Conservation (phyloP, 2,113 vertebrate species). For the Arvicanthis niloticus region DNA sequence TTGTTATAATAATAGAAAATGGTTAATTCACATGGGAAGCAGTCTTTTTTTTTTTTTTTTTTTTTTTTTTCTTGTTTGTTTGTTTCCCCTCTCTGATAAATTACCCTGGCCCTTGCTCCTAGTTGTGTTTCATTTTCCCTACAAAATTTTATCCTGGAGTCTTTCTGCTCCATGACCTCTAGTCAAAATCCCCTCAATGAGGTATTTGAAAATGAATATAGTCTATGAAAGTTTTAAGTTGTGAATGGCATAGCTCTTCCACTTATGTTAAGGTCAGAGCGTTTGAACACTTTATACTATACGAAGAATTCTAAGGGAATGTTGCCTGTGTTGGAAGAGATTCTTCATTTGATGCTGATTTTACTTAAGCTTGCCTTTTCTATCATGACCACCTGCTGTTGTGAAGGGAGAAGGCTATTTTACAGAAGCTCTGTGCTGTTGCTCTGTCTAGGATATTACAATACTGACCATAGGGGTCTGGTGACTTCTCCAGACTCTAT, state of each 20-base stretch:
- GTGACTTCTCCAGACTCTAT: neutral
- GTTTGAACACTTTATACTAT: neutral
- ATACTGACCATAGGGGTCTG: neutral
- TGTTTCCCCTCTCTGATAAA: neutral
- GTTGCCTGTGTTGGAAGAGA: neutral
- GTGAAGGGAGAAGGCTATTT: neutral
- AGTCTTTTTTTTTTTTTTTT: neutral
- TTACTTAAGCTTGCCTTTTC: constrained; percentile 11
- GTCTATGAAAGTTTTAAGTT: neutral
- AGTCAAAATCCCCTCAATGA: neutral
- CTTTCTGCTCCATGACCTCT: neutral
- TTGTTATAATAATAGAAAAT: neutral
- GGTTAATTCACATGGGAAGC: neutral
- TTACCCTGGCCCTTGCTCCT: neutral
- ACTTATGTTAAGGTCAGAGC: neutral
- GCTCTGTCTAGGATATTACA: too few relatives aligned
- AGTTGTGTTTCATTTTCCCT: neutral
- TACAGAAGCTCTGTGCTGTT: neutral
- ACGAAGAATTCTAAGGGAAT: constrained; percentile 7
- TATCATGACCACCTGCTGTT: neutral
- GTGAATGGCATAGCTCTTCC: neutral
- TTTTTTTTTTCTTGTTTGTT: neutral
- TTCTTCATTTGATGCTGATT: neutral
- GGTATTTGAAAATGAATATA: neutral
- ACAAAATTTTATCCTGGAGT: neutral